Conservation (phyloP, 2,888 invertebrate genomes). For the Nemoura dubitans region DNA sequence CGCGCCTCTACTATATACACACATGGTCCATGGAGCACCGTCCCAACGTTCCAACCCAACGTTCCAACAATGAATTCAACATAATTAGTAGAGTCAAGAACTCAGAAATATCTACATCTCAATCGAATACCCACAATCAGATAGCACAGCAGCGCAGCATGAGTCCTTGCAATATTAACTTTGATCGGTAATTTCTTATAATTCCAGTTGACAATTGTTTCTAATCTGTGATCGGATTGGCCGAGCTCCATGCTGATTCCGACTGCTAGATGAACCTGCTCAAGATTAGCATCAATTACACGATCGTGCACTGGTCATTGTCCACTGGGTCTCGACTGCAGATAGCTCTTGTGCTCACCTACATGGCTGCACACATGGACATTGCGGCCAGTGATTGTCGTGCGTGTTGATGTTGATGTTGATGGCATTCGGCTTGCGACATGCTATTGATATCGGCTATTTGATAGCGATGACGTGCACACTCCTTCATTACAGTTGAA, state of each 20-base stretch:
- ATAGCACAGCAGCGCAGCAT: neutral
- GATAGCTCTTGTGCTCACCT: neutral
- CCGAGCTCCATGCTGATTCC: neutral
- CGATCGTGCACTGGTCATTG: neutral
- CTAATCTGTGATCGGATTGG: neutral
- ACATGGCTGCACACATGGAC: neutral
- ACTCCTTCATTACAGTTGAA: neutral
- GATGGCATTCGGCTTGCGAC: neutral
- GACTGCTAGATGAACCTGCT: neutral
- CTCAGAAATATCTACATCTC: neutral
- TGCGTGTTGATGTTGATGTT: neutral
- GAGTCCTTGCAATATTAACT: neutral
- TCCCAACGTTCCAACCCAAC: neutral
- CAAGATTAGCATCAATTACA: constrained; percentile 7
- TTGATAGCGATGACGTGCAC: neutral
- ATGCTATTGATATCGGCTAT: neutral
- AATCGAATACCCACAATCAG: neutral
- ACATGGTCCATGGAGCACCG: neutral
- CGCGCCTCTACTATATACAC: neutral
- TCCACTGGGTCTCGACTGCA: neutral
- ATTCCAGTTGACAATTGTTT: constrained; percentile 7
- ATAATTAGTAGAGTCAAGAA: neutral
- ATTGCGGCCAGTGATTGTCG: neutral
- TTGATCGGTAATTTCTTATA: constrained; percentile 12
- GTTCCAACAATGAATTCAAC: neutral